Percentiles rank a stretch among this genome's conserved stretches.
Evolutionary conservation across 2,888 invertebrate genomes (phyloP).

Genomic region (Caenorhabditis sulstoni): DNA sequence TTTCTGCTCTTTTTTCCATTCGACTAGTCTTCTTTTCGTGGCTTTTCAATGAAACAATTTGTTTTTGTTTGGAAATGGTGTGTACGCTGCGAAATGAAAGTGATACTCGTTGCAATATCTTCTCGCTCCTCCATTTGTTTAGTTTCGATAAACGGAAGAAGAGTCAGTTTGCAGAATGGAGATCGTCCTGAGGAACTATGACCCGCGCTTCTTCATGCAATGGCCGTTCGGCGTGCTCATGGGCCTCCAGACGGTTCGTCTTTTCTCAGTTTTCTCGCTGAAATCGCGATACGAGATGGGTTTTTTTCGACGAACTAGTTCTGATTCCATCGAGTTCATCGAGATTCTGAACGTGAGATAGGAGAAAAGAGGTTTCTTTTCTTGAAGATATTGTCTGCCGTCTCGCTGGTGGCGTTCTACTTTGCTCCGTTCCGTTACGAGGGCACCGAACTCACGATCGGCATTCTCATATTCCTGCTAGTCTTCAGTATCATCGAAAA

Average conservation of each 20-base stretch:
- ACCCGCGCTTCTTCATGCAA: slow-evolving; percentile 63
- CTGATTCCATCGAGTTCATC: no score
- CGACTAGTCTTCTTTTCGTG: not conserved
- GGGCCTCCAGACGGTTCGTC: slow-evolving; percentile 61
- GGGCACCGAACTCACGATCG: slow-evolving; percentile 54
- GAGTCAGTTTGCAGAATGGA: slow-evolving; percentile 57
- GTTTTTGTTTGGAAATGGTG: not conserved
- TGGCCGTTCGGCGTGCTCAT: slow-evolving; percentile 69
- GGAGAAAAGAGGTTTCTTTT: no score
- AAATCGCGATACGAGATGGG: no score
- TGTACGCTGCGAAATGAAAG: not conserved
- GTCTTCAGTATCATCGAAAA: slow-evolving; percentile 56
- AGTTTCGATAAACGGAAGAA: slow-evolving; percentile 15
- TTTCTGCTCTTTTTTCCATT: not conserved
- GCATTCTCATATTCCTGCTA: slow-evolving; percentile 40
- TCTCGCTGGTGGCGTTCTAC: slow-evolving; percentile 48
- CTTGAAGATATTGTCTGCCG: slow-evolving; percentile 57
- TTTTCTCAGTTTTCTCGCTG: not conserved
- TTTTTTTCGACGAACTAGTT: no score
- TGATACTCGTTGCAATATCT: slow-evolving; percentile 19
- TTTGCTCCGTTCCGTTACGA: slow-evolving; percentile 62
- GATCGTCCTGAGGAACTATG: slow-evolving; percentile 44
- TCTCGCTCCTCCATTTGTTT: slow-evolving; percentile 12
- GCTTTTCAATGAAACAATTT: not conserved
- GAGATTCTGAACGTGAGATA: no score